Percentiles rank a stretch among this genome's conserved stretches.
These are phyloP conservation scores for Fistularia commersonii DNA, from an alignment of 2,797 vertebrate genomes.

Conservation along the genomic window DNA sequence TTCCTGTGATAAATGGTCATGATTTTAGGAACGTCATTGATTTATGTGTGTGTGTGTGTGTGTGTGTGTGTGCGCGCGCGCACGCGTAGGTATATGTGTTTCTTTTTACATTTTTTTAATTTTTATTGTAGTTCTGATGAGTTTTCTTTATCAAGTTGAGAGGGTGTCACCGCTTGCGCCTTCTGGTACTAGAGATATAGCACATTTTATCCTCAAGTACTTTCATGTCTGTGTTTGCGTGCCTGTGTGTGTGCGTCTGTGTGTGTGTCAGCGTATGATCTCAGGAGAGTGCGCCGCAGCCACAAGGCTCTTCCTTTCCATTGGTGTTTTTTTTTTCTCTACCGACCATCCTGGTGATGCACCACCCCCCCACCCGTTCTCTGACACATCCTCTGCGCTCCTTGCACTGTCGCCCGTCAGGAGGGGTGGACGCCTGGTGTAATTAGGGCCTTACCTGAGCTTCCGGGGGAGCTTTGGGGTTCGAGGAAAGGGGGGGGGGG, in stretches of 20 bases:
- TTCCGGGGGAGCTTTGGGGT: conserved; percentile 40
- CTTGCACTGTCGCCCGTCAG: no score
- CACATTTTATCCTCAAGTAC: conserved; percentile 51
- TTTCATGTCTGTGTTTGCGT: conserved; percentile 34
- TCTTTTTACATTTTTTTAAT: no score
- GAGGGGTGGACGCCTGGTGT: conserved; percentile 47
- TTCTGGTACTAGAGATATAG: conserved; percentile 24
- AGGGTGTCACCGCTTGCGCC: conserved; percentile 45
- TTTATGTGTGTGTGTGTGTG: no score
- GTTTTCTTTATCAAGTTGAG: conserved; percentile 29
- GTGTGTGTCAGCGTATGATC: conserved; percentile 10
- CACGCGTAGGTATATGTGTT: no score
- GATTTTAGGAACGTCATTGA: no score
- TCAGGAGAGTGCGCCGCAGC: conserved; percentile 6
- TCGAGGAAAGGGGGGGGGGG: no score
- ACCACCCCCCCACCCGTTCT: no score
- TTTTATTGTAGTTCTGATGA: conserved; percentile 3
- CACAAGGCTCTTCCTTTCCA: neutral
- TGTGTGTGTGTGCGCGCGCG: no score
- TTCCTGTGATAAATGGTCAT: conserved; percentile 46
- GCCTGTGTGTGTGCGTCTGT: conserved; percentile 1
- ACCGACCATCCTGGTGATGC: no score
- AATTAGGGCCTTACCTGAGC: conserved; percentile 60
- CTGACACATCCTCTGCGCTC: conserved; percentile 33
- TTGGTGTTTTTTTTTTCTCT: no score